A percentile compares a stretch with the other conserved stretches of the same genome.
Conservation (phyloP, 35 echinoderm and acorn worm genomes). For the Nesometra sesokonis region DNA sequence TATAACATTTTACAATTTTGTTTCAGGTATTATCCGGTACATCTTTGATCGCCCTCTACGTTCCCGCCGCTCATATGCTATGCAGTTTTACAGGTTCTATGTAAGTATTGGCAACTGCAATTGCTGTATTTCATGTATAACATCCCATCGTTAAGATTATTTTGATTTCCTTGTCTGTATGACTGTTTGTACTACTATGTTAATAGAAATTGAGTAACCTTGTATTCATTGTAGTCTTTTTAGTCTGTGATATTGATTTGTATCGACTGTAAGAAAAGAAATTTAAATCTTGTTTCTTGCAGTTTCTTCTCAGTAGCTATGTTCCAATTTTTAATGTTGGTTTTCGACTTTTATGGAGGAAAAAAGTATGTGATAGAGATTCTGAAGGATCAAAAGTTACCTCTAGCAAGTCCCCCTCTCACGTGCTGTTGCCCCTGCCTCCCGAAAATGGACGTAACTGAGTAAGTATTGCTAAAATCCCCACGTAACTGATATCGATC, state of each 20-base stretch:
- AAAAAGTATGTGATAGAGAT: slow-evolving; percentile 39
- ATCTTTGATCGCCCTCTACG: slow-evolving; percentile 65
- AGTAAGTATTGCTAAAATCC: too few species aligned
- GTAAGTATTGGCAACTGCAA: slow-evolving; percentile 80
- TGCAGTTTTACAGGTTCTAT: slow-evolving; percentile 54
- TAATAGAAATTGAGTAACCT: too few species aligned
- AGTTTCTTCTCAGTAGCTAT: slow-evolving; percentile 86
- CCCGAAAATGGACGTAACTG: slow-evolving; percentile 15
- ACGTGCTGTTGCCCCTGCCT: slow-evolving; percentile 66
- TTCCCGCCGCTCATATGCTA: slow-evolving; percentile 68
- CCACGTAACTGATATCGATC: too few species aligned
- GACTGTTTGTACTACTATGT: too few species aligned
- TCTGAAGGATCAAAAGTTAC: slow-evolving; percentile 39
- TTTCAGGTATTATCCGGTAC: slow-evolving; percentile 33
- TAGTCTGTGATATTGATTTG: too few species aligned
- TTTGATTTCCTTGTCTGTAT: too few species aligned
- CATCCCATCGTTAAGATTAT: too few species aligned
- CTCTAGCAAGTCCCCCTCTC: slow-evolving; percentile 58
- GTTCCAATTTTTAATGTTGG: slow-evolving; percentile 84
- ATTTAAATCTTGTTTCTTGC: not conserved
- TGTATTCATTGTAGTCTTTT: too few species aligned
- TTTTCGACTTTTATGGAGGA: slow-evolving; percentile 79
- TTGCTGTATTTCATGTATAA: too few species aligned
- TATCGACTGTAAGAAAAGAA: not conserved
- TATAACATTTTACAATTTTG: not conserved